Conservation (phyloP, 2,797 vertebrate species). For the Stomatorhinus walkeri region DNA sequence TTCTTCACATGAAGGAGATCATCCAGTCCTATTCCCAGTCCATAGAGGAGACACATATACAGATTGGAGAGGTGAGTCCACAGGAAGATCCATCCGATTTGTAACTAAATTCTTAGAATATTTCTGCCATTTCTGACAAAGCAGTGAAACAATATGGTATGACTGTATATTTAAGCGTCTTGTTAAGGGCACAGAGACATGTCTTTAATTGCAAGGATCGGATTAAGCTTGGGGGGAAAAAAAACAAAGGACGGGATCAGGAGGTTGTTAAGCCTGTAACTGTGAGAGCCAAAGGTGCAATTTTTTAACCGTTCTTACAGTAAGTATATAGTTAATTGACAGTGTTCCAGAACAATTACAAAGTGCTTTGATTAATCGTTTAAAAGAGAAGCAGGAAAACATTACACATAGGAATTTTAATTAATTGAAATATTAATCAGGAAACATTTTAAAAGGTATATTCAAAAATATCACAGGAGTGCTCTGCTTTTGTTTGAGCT, state of each 20-base stretch:
- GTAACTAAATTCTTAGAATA: not conserved
- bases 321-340: conserved; percentile 12
- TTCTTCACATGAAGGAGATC: conserved; percentile 89
- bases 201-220: not conserved
- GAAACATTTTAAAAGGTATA: conserved; percentile 32
- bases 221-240: not conserved
- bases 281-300: not conserved
- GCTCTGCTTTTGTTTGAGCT: not conserved
- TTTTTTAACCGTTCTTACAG: not conserved
- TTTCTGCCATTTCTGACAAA: not conserved
- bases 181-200: not conserved
- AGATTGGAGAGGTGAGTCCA: conserved; percentile 85
- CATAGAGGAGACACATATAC: conserved; percentile 82
- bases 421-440: conserved; percentile 44
- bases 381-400: conserved; percentile 48
- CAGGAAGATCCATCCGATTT: not conserved
- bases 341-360: conserved; percentile 50
- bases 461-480: not conserved
- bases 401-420: conserved; percentile 37
- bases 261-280: not conserved
- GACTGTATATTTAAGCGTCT: not conserved
- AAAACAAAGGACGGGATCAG: not conserved
- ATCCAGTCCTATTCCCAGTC: conserved; percentile 82
- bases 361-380: conserved; percentile 53
- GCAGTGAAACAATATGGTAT: not conserved